Evolutionary conservation across 2,888 invertebrate genomes (phyloP).

Genomic region (Drosophila quasianomalipes): DNA sequence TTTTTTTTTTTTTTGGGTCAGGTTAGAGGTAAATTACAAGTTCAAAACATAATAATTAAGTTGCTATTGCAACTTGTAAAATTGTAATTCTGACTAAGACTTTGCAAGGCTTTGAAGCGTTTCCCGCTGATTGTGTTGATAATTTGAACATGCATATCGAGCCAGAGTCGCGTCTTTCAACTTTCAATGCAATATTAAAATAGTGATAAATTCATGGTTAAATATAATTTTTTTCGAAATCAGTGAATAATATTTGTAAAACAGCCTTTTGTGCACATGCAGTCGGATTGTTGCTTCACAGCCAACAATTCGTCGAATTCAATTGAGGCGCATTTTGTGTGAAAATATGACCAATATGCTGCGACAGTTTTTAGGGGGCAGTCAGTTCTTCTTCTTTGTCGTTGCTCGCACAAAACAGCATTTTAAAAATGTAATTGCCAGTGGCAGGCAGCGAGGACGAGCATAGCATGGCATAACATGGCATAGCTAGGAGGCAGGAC

Average conservation of each 20-base stretch:
- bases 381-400: constrained; percentile 11
- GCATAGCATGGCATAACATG: neutral
- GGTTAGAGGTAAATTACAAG: neutral
- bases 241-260: neutral
- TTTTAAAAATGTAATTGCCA: constrained; percentile 75
- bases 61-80: neutral
- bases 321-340: neutral
- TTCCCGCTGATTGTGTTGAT: neutral
- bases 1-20: neutral
- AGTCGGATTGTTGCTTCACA: neutral
- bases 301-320: neutral
- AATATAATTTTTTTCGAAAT: neutral
- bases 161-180: neutral
- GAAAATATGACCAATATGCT: constrained; percentile 46
- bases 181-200: neutral
- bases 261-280: neutral
- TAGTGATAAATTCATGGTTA: neutral
- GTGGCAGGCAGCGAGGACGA: constrained; percentile 12
- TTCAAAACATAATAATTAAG: neutral
- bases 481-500: neutral
- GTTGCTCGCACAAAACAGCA: constrained; percentile 59
- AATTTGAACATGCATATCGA: neutral
- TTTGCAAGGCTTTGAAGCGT: neutral
- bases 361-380: constrained; percentile 2
- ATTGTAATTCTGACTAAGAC: neutral